Evolutionary conservation across 2,797 vertebrate genomes (phyloP).

Genomic region (Xenops minutus): DNA sequence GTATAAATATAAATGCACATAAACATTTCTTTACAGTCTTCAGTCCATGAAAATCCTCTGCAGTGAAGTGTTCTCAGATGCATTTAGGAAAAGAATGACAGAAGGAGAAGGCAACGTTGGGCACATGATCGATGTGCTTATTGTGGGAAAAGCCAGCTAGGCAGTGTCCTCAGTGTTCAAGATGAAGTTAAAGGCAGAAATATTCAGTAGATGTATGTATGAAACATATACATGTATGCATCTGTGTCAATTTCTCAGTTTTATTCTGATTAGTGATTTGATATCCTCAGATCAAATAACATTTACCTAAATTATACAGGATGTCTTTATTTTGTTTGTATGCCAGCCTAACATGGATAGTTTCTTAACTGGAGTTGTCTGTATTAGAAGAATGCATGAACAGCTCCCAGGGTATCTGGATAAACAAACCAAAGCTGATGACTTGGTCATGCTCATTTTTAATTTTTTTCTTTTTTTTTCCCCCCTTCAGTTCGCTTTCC

Average conservation of each 20-base stretch:
- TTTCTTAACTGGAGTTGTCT: background rate
- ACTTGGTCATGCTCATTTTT: background rate
- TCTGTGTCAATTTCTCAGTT: background rate
- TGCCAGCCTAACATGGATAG: background rate
- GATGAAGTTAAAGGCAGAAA: background rate
- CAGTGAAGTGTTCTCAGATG: background rate
- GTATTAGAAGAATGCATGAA: background rate
- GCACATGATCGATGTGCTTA: background rate
- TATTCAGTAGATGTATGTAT: background rate
- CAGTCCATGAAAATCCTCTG: background rate
- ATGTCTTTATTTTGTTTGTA: background rate
- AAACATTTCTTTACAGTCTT: background rate
- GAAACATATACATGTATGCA: background rate
- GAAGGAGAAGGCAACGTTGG: background rate
- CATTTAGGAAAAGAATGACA: background rate
- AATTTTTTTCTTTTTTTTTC: background rate
- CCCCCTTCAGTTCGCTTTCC: slow-evolving; percentile 85
- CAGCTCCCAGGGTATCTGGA: background rate
- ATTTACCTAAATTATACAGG: background rate
- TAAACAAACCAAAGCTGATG: background rate
- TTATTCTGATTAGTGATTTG: background rate
- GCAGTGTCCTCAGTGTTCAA: background rate
- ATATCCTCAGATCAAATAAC: background rate
- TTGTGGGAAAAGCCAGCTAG: background rate
- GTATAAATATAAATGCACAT: background rate